Base-by-base conservation (phyloP, 2,888 invertebrate species). In the Ptychoptera albimana region DNA sequence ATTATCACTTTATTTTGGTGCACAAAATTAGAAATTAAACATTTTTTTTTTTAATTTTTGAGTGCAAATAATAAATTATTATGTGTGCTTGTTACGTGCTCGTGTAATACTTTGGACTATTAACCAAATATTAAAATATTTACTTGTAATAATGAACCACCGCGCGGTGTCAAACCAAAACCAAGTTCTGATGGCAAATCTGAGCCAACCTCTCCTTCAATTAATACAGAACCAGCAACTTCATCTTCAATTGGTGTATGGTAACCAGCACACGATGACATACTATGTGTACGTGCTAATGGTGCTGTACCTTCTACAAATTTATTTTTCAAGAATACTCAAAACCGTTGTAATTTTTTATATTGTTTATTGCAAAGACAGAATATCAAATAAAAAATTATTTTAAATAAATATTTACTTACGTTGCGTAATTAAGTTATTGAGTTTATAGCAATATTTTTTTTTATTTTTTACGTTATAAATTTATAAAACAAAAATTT, bases 161-260 rank as follows among this genome's bases (percentile, higher is more conserved):
- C 69, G 34, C 70, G 52, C 13, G 72, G 70, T 2, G 70, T 64
- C 8, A 53, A 53, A 32, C 23, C 23, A 23, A 39, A 39, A 29
- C 43, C 46, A n/a, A 49, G 37, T 41, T 52, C 50, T 1, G 53
- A 48, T 30, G 68, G 61, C 9, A 66, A 56, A 2, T 68, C 67
- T 5, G 64, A 65, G 32, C 45, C 37, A n/a, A 50, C 51, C 43
- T 50, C 52, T 30, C 48, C 51, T 15, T 46, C 46, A 47, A 46
- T 42, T 31, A 47, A 39, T 39, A 47, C 42, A 8, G 55, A 57
- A 43, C 43, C 43, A 9, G 45, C 47, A 44, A 73, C 75, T 15
- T 75, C 71, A 45, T 72, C 77, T 56, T 81, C 79, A 52, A 82
- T 73, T 13, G 86, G 85, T 1, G 86, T 86, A 61, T 82, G 82